Conservation (phyloP, 1,140 invertebrate species). For the Muscidifurax raptorellus region DNA sequence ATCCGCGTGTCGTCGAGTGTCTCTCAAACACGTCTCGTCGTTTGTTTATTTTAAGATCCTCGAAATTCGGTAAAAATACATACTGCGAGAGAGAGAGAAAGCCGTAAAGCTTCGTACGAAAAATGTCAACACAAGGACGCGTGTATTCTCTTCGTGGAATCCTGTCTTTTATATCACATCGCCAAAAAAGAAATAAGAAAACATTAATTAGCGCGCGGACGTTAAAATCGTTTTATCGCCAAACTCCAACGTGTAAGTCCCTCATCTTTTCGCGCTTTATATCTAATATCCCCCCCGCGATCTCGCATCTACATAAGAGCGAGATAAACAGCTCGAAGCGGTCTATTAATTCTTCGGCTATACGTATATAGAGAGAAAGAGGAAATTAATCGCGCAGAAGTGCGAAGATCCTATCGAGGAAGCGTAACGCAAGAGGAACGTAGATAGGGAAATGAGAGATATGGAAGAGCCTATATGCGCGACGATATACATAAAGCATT, state of each 20-base stretch:
- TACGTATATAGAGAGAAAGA: neutral
- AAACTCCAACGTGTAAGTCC: neutral
- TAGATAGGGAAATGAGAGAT: slow-evolving; percentile 46
- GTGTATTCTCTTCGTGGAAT: too few relatives aligned
- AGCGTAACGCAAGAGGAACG: slow-evolving; percentile 64
- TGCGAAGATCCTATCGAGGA: slow-evolving; percentile 53
- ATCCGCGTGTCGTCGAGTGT: neutral
- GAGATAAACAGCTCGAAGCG: slow-evolving; percentile 21
- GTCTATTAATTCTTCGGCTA: slow-evolving; percentile 39
- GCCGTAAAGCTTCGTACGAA: neutral
- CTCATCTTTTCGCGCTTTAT: neutral
- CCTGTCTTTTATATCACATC: too few relatives aligned
- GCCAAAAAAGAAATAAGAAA: neutral
- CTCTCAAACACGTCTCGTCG: neutral
- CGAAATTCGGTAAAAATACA: slow-evolving; percentile 19
- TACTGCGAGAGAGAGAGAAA: neutral
- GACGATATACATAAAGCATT: slow-evolving; percentile 1
- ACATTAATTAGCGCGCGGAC: neutral
- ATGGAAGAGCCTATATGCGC: neutral
- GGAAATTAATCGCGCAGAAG: slow-evolving; percentile 40
- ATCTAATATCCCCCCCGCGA: neutral
- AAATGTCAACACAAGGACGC: neutral
- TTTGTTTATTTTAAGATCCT: slow-evolving; percentile 9
- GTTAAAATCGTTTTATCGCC: neutral
- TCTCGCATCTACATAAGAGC: neutral